Conservation (phyloP, 2,113 vertebrate genomes). For the Agelaius phoeniceus region DNA sequence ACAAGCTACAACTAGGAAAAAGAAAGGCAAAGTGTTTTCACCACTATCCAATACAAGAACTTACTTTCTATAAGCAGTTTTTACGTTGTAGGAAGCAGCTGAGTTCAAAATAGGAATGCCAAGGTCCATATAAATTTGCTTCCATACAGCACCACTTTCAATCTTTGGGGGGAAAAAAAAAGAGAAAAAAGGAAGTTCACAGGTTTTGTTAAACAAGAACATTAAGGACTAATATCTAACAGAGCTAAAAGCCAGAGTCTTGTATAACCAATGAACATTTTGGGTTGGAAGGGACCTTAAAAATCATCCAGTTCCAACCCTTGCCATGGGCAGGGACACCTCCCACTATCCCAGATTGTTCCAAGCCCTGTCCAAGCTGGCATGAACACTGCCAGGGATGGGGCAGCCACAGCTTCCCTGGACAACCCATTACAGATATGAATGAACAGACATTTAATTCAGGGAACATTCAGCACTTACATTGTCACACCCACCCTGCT, state of each 20-base stretch:
- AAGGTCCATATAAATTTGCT: slow-evolving; percentile 99
- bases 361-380: background rate
- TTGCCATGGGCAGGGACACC: background rate
- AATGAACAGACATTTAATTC: background rate
- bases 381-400: background rate
- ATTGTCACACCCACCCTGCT: slow-evolving; percentile 93
- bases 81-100: slow-evolving; percentile 98
- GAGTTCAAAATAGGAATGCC: slow-evolving; percentile 99
- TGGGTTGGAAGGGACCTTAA: background rate
- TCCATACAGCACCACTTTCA: slow-evolving; percentile 96
- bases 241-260: background rate
- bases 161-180: slow-evolving; percentile 73
- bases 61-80: slow-evolving; percentile 99
- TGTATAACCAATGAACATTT: background rate
- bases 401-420: background rate
- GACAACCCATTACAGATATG: background rate
- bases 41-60: slow-evolving; percentile 17
- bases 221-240: background rate
- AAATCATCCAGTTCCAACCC: too few relatives aligned
- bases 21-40: background rate
- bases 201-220: background rate
- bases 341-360: background rate
- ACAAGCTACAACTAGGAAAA: background rate
- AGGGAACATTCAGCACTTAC: slow-evolving; percentile 73
- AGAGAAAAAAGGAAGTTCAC: background rate